Conservation (phyloP, 2,888 invertebrate genomes). For the Osmoderma eremita region DNA sequence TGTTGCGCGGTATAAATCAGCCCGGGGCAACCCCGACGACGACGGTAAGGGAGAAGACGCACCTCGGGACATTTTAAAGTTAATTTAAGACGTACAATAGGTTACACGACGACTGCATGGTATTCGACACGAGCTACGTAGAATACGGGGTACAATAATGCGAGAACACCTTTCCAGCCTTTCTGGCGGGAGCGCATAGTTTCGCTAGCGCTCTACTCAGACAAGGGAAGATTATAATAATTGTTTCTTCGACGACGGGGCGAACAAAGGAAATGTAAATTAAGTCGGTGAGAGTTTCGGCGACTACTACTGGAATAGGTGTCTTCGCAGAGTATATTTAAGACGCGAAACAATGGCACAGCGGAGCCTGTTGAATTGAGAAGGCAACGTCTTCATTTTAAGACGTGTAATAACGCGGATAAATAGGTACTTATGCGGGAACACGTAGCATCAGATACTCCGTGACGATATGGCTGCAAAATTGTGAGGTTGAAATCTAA, state of each 20-base stretch:
- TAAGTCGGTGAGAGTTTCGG: slow-evolving; percentile 43
- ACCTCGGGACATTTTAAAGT: slow-evolving; percentile 57
- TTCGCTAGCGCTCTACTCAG: slow-evolving; percentile 18
- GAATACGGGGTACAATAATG: slow-evolving; percentile 55
- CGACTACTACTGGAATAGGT: slow-evolving; percentile 15
- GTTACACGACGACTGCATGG: slow-evolving; percentile 54
- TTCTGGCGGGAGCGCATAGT: slow-evolving; percentile 34
- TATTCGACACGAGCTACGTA: slow-evolving; percentile 59
- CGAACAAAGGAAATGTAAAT: slow-evolving; percentile 54
- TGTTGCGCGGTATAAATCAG: slow-evolving; percentile 54
- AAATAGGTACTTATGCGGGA: not conserved
- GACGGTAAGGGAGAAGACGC: slow-evolving; percentile 49
- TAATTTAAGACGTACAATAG: slow-evolving; percentile 61
- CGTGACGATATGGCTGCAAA: no score
- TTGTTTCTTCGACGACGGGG: slow-evolving; percentile 50
- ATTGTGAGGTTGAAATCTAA: no score
- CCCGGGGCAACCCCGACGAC: slow-evolving; percentile 47
- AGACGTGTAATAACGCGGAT: slow-evolving; percentile 10
- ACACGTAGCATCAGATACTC: not conserved
- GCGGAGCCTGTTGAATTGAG: slow-evolving; percentile 13
- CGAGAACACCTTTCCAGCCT: slow-evolving; percentile 48
- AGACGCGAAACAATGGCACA: slow-evolving; percentile 15
- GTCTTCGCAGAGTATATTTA: not conserved
- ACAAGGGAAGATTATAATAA: slow-evolving; percentile 52
- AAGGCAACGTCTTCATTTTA: slow-evolving; percentile 31